Evolutionary conservation across 1,140 invertebrate genomes (phyloP).

Genomic region (Eupeodes corollae): DNA sequence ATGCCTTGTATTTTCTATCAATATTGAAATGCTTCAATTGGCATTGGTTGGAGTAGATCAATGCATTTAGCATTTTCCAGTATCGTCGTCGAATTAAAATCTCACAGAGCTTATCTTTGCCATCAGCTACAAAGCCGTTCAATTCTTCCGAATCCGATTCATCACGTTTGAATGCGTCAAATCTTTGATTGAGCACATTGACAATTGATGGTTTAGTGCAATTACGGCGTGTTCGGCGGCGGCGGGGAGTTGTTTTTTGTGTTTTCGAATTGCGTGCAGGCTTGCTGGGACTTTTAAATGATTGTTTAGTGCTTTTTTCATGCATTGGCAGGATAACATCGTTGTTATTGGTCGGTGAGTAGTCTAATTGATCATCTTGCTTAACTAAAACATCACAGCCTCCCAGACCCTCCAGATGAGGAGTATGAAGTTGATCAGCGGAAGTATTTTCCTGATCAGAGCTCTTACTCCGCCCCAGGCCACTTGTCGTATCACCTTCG

Average conservation of each 20-base stretch:
- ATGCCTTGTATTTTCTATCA: constrained; percentile 14
- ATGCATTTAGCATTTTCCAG: constrained; percentile 14
- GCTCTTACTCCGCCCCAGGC: constrained; percentile 1
- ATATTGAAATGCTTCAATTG: constrained; percentile 15
- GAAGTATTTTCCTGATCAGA: neutral
- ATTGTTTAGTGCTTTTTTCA: no score
- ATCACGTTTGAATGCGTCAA: constrained; percentile 16
- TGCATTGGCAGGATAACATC: neutral
- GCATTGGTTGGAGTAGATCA: constrained; percentile 17
- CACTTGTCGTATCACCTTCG: constrained; percentile 1
- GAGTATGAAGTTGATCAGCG: no score
- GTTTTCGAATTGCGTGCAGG: neutral
- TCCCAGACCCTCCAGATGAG: no score
- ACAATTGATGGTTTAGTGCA: neutral
- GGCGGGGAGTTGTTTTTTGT: neutral
- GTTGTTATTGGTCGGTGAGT: no score
- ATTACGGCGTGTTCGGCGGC: neutral
- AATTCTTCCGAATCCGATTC: constrained; percentile 6
- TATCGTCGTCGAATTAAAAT: constrained; percentile 15
- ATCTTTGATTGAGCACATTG: constrained; percentile 7
- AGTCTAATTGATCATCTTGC: no score
- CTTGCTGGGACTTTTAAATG: neutral
- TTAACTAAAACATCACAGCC: no score
- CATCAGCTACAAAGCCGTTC: constrained; percentile 12
- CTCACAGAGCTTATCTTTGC: constrained; percentile 18